Evolutionary conservation across 2,888 invertebrate species (phyloP).

Genomic region (Cosmia trapezina): DNA sequence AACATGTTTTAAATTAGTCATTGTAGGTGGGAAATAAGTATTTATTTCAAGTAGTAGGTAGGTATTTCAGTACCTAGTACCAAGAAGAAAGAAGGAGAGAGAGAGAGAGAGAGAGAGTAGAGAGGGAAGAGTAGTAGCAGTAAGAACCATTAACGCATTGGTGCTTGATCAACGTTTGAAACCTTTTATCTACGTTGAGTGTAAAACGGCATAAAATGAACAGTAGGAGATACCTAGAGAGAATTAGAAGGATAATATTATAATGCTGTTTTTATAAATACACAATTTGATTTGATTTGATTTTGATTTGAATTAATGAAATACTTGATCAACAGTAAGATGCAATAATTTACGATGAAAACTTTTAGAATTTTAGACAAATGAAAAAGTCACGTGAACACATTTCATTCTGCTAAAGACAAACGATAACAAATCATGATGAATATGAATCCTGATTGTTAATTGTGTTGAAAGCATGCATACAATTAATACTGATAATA

Average conservation of each 20-base stretch:
- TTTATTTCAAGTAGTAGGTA: not conserved
- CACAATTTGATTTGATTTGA: too few species aligned
- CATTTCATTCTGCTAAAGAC: not conserved
- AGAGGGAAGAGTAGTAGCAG: too few species aligned
- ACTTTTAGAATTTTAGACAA: not conserved
- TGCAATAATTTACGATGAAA: not conserved
- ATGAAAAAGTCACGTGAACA: not conserved
- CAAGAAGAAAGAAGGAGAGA: too few species aligned
- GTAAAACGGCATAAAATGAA: not conserved
- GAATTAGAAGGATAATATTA: not conserved
- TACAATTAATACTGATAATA: slow-evolving; percentile 14
- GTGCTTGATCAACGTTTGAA: too few species aligned
- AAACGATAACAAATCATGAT: slow-evolving; percentile 26
- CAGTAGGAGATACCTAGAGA: too few species aligned
- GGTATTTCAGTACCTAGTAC: not conserved
- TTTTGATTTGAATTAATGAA: too few species aligned
- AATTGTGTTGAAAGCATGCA: slow-evolving; percentile 28
- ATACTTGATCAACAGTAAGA: not conserved
- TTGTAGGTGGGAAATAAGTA: not conserved
- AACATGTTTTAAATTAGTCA: not conserved
- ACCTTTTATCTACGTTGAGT: not conserved
- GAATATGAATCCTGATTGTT: slow-evolving; percentile 16
- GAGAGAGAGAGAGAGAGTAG: too few species aligned
- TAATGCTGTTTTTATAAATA: too few species aligned
- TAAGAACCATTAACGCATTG: not conserved